These are phyloP conservation scores for Drosophila lutescens DNA, from an alignment of 2,888 invertebrate genomes.

Conservation along the genomic window DNA sequence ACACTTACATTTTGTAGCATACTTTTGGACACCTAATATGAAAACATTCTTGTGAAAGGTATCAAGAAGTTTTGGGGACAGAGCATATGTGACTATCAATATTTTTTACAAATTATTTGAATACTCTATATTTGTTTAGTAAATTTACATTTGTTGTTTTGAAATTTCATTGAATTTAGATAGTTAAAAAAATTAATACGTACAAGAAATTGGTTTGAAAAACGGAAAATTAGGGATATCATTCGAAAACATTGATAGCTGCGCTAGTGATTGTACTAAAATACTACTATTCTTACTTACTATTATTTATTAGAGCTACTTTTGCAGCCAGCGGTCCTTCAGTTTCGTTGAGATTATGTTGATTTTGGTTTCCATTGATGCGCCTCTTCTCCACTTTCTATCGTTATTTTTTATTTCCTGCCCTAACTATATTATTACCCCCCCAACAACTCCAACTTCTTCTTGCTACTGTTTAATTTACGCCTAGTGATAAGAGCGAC, in stretches of 20 bases:
- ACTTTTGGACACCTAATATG: not conserved
- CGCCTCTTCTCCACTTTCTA: conserved; percentile 9
- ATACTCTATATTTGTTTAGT: too few relatives aligned
- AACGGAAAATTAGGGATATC: not conserved
- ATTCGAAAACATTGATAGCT: not conserved
- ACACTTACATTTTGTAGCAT: not conserved
- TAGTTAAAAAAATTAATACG: too few relatives aligned
- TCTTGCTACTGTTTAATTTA: conserved; percentile 23
- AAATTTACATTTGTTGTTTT: too few relatives aligned
- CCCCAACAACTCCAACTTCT: not conserved
- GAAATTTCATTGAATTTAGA: too few relatives aligned
- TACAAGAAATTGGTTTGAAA: not conserved
- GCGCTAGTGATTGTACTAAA: not conserved
- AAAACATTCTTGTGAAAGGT: not conserved
- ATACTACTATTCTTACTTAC: not conserved
- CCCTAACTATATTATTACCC: conserved; percentile 27
- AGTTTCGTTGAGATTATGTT: conserved; percentile 12
- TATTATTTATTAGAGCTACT: conserved; percentile 3
- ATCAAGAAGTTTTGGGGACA: too few relatives aligned
- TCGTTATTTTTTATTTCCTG: conserved; percentile 6
- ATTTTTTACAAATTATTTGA: too few relatives aligned
- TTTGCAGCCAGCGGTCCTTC: conserved; percentile 10
- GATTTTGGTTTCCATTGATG: conserved; percentile 8
- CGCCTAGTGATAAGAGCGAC: conserved; percentile 23
- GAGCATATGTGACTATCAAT: too few relatives aligned